These are phyloP conservation scores for Atherix ibis DNA, from an alignment of 2,888 invertebrate species.

Conservation along the genomic window DNA sequence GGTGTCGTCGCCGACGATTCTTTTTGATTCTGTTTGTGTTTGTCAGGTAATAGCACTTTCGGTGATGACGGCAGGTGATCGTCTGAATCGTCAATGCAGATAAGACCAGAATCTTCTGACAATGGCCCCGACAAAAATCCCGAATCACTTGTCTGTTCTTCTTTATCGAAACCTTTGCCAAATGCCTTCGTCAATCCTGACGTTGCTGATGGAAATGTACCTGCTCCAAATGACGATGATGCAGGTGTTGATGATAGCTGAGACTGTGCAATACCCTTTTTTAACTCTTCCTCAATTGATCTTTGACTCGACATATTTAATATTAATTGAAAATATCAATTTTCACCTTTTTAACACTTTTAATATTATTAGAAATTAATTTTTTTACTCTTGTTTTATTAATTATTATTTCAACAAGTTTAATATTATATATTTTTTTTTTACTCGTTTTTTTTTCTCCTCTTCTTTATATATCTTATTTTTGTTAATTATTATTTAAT, in stretches of 20 bases:
- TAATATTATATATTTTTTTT: neutral
- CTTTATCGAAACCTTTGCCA: slow-evolving; percentile 11
- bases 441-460: neutral
- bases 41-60: too few species aligned
- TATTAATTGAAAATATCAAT: neutral
- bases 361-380: neutral
- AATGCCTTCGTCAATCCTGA: slow-evolving; percentile 11
- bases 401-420: neutral
- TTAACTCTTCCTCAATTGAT: slow-evolving; percentile 8
- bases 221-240: too few species aligned
- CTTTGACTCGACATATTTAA: slow-evolving; percentile 11
- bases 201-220: too few species aligned
- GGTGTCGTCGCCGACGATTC: too few species aligned
- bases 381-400: neutral
- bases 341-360: neutral
- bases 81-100: slow-evolving; percentile 9
- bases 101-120: slow-evolving; percentile 15
- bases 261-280: slow-evolving; percentile 11
- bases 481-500: too few species aligned
- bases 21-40: too few species aligned
- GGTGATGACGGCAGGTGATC: slow-evolving; percentile 3
- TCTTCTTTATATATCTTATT: too few species aligned
- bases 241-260: too few species aligned
- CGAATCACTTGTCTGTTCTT: slow-evolving; percentile 26
- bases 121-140: slow-evolving; percentile 36